Conservation (phyloP, 2,113 vertebrate genomes). For the Python bivittatus region DNA sequence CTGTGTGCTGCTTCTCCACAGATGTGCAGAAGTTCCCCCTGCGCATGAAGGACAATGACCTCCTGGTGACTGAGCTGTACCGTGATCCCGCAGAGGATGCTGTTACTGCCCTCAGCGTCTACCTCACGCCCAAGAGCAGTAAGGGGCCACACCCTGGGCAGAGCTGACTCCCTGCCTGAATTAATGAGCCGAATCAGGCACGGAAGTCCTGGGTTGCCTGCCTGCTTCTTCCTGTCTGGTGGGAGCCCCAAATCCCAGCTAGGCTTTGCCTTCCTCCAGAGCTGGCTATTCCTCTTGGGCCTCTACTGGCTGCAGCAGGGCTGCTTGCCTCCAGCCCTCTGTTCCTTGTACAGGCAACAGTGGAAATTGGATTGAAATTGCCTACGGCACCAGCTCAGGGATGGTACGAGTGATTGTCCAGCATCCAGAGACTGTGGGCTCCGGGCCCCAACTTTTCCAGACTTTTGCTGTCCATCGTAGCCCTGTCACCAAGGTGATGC, state of each 20-base stretch:
- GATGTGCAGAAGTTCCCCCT: conserved; percentile 92
- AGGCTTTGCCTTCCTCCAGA: too few relatives aligned
- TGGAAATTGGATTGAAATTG: conserved; percentile 94
- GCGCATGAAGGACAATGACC: conserved; percentile 93
- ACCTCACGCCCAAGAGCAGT: conserved; percentile 94
- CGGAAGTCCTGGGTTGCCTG: background rate
- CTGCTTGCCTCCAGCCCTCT: rapidly evolving
- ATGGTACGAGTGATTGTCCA: conserved; percentile 89
- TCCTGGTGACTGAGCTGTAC: conserved; percentile 91
- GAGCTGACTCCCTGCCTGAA: background rate
- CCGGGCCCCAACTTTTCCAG: conserved; percentile 91
- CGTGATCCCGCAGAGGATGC: conserved; percentile 87
- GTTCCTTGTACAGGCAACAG: conserved; percentile 80
- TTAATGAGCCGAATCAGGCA: background rate
- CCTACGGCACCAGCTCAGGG: conserved; percentile 89
- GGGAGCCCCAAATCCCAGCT: too few relatives aligned
- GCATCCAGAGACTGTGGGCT: conserved; percentile 92
- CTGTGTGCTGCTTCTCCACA: conserved; percentile 14
- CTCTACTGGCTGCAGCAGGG: background rate
- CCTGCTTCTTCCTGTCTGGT: background rate
- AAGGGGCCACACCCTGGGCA: background rate
- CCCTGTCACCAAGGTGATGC: conserved; percentile 90
- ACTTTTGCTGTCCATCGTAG: conserved; percentile 93
- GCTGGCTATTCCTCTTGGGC: too few relatives aligned
- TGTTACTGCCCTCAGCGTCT: conserved; percentile 90